Evolutionary conservation across 2,888 invertebrate species (phyloP).

Genomic region (Gasteruption jaculator): DNA sequence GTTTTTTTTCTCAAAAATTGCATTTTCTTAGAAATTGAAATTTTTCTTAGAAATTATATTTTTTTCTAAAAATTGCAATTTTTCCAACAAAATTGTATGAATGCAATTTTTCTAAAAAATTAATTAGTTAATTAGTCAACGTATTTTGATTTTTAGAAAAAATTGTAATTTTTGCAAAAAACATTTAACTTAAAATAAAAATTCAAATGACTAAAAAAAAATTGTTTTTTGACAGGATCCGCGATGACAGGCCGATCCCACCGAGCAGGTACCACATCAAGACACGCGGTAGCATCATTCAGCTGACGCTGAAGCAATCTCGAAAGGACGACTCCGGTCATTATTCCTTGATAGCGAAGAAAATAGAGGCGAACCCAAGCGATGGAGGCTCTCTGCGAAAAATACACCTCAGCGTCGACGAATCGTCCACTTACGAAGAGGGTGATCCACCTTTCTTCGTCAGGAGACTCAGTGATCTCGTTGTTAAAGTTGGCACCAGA

Average conservation of each 20-base stretch:
- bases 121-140: too few species aligned
- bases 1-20: too few species aligned
- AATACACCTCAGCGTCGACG: conserved; percentile 41
- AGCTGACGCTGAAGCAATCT: conserved; percentile 51
- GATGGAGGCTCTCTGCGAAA: conserved; percentile 56
- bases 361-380: conserved; percentile 55
- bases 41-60: too few species aligned
- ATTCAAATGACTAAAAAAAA: too few species aligned
- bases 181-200: too few species aligned
- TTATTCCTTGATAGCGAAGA: conserved; percentile 67
- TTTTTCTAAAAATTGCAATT: not conserved
- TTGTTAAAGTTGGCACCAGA: conserved; percentile 85
- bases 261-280: conserved; percentile 64
- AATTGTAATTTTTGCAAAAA: too few species aligned
- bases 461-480: conserved; percentile 77
- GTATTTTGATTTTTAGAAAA: too few species aligned
- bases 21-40: too few species aligned
- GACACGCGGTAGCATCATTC: conserved; percentile 62
- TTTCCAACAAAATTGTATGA: not conserved
- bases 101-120: not conserved
- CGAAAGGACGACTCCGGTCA: conserved; percentile 53
- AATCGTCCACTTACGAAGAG: conserved; percentile 45
- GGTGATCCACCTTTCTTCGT: conserved; percentile 79
- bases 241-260: conserved; percentile 56
- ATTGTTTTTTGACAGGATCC: conserved; percentile 30